phyloP scores from a whole-genome alignment of 2,888 invertebrate species.

The Acleris cristana region DNA sequence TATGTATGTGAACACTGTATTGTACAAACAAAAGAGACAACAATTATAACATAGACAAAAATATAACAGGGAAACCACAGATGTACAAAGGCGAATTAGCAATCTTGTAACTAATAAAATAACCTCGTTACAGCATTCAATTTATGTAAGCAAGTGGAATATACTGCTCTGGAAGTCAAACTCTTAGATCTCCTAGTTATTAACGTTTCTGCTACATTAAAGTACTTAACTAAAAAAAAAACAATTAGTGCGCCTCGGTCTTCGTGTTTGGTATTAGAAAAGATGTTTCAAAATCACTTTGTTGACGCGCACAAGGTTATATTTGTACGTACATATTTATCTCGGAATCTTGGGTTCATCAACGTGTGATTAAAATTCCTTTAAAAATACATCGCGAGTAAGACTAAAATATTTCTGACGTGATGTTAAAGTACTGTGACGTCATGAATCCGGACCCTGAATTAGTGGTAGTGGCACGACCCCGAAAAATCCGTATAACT shows the following conservation, averaged over 20 bases:
- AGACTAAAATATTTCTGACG: slow-evolving; percentile 6
- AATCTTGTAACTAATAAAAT: too few species aligned
- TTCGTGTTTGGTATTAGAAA: slow-evolving; percentile 10
- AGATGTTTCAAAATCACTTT: slow-evolving; percentile 4
- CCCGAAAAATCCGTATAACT: slow-evolving; percentile 5
- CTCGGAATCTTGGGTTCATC: slow-evolving; percentile 25
- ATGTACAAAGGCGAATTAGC: too few species aligned
- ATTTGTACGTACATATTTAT: slow-evolving; percentile 19
- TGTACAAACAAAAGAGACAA: too few species aligned
- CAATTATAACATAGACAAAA: too few species aligned
- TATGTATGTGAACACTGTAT: too few species aligned
- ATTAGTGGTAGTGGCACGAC: slow-evolving; percentile 15
- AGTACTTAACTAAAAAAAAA: neutral
- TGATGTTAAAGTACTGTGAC: slow-evolving; percentile 12
- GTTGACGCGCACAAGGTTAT: slow-evolving; percentile 21
- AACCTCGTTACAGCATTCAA: too few species aligned
- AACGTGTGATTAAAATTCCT: slow-evolving; percentile 10
- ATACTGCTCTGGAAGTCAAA: too few species aligned
- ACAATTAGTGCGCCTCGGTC: neutral
- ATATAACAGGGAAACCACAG: too few species aligned
- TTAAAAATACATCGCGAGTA: slow-evolving; percentile 6
- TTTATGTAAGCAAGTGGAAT: too few species aligned
- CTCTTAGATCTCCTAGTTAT: too few species aligned
- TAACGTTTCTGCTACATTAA: neutral
- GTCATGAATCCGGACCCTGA: slow-evolving; percentile 12